Evolutionary conservation across 2,888 invertebrate species (phyloP).

Genomic region (Eilema griseolum): DNA sequence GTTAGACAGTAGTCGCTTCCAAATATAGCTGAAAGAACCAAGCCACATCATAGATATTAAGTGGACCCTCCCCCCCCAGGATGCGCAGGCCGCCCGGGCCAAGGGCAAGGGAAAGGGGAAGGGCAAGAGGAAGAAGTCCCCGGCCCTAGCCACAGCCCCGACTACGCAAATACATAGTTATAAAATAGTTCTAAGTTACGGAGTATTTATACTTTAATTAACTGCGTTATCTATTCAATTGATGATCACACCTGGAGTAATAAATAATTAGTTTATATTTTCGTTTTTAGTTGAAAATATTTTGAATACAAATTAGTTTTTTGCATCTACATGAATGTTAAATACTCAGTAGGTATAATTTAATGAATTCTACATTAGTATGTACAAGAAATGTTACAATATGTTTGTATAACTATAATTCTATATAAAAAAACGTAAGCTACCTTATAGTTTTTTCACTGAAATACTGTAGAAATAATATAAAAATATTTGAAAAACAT

Average conservation of each 20-base stretch:
- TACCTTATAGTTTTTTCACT: too few relatives aligned
- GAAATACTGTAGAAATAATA: too few relatives aligned
- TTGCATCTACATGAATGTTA: not conserved
- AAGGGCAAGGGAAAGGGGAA: too few relatives aligned
- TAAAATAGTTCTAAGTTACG: constrained; percentile 17
- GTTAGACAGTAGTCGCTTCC: too few relatives aligned
- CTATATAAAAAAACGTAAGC: constrained; percentile 31
- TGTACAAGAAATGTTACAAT: not conserved
- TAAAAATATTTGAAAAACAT: too few relatives aligned
- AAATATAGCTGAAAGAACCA: too few relatives aligned
- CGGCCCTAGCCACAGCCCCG: too few relatives aligned
- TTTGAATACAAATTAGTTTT: not conserved
- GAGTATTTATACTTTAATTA: constrained; percentile 37
- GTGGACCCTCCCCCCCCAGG: too few relatives aligned
- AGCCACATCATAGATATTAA: too few relatives aligned
- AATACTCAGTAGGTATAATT: not conserved
- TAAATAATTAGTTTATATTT: constrained; percentile 44
- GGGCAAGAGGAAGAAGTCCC: too few relatives aligned
- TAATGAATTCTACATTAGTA: not conserved
- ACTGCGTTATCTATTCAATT: constrained; percentile 44
- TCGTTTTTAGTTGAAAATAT: constrained; percentile 40
- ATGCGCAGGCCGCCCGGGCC: too few relatives aligned
- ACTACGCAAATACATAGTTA: constrained; percentile 14
- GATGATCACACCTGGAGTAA: constrained; percentile 43
- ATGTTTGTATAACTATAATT: not conserved